Conservation (phyloP, 2,888 invertebrate genomes). For the Drosophila pullipes region DNA sequence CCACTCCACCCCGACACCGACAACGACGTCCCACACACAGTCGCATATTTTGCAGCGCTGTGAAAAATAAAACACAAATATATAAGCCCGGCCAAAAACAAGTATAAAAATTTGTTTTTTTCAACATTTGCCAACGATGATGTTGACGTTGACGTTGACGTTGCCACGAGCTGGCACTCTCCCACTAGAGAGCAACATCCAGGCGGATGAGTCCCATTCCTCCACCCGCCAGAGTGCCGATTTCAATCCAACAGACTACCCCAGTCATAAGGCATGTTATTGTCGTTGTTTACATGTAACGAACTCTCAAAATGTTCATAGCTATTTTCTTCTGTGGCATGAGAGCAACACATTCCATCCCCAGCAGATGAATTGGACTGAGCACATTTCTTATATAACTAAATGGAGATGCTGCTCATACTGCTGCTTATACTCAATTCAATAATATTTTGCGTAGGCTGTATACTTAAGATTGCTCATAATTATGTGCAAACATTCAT, state of each 20-base stretch:
- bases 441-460: background rate
- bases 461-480: background rate
- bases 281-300: conserved; percentile 69
- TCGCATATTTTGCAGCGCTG: conserved; percentile 74
- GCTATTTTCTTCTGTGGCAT: conserved; percentile 11
- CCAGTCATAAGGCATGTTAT: conserved; percentile 46
- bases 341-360: background rate
- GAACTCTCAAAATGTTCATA: conserved; percentile 44
- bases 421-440: background rate
- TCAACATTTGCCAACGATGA: conserved; percentile 78
- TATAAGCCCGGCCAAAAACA: conserved; percentile 72
- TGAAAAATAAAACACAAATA: conserved; percentile 79
- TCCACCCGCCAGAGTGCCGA: conserved; percentile 6
- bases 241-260: conserved; percentile 18
- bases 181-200: conserved; percentile 2
- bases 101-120: conserved; percentile 82
- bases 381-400: background rate
- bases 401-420: background rate
- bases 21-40: conserved; percentile 50
- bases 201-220: background rate
- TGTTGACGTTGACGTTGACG: conserved; percentile 39
- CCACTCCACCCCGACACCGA: conserved; percentile 5
- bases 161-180: conserved; percentile 25
- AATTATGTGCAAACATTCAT: background rate
- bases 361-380: background rate